Evolutionary conservation across 2,888 invertebrate species (phyloP).

Genomic region (Cordilura impudica): DNA sequence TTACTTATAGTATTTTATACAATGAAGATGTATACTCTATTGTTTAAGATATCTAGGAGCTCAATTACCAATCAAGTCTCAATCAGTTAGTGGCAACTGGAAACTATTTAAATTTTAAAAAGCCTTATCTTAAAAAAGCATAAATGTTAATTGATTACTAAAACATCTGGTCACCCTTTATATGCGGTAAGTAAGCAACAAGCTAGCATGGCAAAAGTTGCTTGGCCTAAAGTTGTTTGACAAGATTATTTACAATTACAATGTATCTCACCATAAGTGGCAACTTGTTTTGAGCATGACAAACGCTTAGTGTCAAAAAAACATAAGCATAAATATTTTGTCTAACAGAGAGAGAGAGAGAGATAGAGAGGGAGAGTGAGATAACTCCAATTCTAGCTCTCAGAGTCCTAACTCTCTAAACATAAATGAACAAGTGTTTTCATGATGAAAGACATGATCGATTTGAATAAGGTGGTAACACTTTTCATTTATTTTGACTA

Average conservation of each 20-base stretch:
- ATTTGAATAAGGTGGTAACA: slow-evolving; percentile 58
- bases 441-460: slow-evolving; percentile 49
- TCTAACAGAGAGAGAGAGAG: slow-evolving; percentile 1
- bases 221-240: slow-evolving; percentile 66
- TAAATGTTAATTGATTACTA: too few relatives aligned
- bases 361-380: slow-evolving; percentile 17
- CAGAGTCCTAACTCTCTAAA: background rate
- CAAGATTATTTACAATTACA: slow-evolving; percentile 68
- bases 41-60: too few relatives aligned
- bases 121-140: too few relatives aligned
- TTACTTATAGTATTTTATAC: too few relatives aligned
- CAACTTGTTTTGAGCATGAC: slow-evolving; percentile 68
- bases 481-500: slow-evolving; percentile 54
- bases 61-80: too few relatives aligned
- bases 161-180: background rate
- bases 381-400: slow-evolving; percentile 6
- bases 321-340: slow-evolving; percentile 57
- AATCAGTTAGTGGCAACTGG: too few relatives aligned
- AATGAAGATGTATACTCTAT: too few relatives aligned
- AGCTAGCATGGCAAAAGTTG: slow-evolving; percentile 50
- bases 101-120: too few relatives aligned
- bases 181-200: background rate
- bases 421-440: slow-evolving; percentile 61
- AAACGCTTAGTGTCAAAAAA: slow-evolving; percentile 44
- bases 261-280: slow-evolving; percentile 70